phyloP scores from a whole-genome alignment of 2,888 invertebrate genomes.

The Parnassius glacialis region DNA sequence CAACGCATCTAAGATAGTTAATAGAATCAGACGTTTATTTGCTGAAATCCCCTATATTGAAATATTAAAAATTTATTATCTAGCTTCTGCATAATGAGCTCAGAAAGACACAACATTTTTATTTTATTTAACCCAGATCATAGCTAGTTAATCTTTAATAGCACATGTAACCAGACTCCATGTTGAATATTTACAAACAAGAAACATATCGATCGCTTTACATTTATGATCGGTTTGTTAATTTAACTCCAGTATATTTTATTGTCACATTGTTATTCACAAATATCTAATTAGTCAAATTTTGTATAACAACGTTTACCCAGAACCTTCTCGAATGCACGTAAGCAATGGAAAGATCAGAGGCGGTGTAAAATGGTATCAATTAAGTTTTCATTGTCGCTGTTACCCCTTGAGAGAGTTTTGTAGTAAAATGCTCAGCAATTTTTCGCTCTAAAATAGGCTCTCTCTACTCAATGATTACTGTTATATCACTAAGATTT shows the following conservation, averaged over 20 bases:
- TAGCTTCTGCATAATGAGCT: no score
- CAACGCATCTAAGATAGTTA: no score
- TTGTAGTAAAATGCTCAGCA: slow-evolving; percentile 5
- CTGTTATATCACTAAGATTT: neutral
- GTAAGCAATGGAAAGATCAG: slow-evolving; percentile 19
- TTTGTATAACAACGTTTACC: neutral
- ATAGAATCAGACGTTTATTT: no score
- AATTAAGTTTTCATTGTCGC: slow-evolving; percentile 18
- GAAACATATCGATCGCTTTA: no score
- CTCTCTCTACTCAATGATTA: neutral
- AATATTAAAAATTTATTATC: no score
- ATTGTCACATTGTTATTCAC: slow-evolving; percentile 1
- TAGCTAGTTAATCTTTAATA: no score
- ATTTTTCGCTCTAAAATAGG: slow-evolving; percentile 7
- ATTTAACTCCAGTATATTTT: neutral
- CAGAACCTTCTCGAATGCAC: neutral
- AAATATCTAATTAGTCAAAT: slow-evolving; percentile 7
- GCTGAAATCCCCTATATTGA: no score
- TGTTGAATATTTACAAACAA: no score
- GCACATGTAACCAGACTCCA: no score
- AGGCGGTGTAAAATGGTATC: slow-evolving; percentile 12
- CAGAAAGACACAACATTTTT: no score
- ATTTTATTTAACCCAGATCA: no score
- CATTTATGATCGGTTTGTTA: neutral
- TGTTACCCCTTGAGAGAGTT: neutral